These are phyloP conservation scores for Morus bassanus DNA, from an alignment of 2,797 vertebrate species.

Conservation along the genomic window DNA sequence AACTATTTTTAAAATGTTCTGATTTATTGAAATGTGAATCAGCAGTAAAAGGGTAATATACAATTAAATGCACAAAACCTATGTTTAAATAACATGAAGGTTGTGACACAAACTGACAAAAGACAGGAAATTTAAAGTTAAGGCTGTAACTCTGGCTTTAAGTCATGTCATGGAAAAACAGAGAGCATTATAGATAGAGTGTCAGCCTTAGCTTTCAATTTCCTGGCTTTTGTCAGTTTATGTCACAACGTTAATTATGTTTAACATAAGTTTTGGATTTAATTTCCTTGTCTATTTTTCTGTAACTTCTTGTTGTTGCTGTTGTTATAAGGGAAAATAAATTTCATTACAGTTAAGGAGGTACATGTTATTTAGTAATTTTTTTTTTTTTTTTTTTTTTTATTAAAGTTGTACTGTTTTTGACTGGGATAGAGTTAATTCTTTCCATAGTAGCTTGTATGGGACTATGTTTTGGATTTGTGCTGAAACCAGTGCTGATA, in stretches of 20 bases:
- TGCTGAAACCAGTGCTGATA: background rate
- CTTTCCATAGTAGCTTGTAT: background rate
- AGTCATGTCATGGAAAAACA: constrained; percentile 21
- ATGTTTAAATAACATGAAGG: background rate
- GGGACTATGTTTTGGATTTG: background rate
- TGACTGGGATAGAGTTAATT: background rate
- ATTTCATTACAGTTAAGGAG: background rate
- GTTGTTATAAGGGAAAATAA: background rate
- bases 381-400: background rate
- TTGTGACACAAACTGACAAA: background rate
- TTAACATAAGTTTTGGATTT: constrained; percentile 20
- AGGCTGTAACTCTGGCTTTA: constrained; percentile 15
- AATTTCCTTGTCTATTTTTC: constrained; percentile 24
- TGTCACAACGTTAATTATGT: background rate
- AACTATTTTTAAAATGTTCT: background rate
- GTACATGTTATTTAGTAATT: background rate
- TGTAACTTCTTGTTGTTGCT: background rate
- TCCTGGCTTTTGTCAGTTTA: constrained; percentile 53
- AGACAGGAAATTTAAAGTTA: constrained; percentile 49
- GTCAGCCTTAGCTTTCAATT: constrained; percentile 46
- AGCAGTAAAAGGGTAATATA: background rate
- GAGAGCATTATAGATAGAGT: background rate
- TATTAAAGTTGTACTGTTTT: background rate
- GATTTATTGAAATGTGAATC: background rate
- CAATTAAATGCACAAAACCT: background rate